Evolutionary conservation across 2,888 invertebrate genomes (phyloP), one percentile per base, ranked within the genome.

Genomic region (Charanyca ferruginea): DNA sequence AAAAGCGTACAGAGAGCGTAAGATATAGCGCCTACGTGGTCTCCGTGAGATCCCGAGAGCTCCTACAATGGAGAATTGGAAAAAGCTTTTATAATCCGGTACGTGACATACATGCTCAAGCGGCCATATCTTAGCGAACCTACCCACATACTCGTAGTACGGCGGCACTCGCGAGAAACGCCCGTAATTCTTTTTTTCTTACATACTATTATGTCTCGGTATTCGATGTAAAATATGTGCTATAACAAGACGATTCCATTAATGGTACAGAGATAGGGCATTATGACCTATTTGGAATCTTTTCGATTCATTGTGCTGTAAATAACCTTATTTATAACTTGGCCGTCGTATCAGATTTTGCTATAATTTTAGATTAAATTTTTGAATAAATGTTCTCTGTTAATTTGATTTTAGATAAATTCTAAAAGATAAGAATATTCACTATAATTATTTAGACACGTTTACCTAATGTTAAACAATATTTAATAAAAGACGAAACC

Each of bases 21-120:
- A 95, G 95, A 95, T 95, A 95, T 95, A 91, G 94, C 94, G 91
- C 92, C 93, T 94, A 95, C 95, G 95, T 95, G 95, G 94, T 92
- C 92, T 90, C 91, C 89, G 90, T 84, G 91, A 90, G 90, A 90
- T 90, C 92, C 89, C 90, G 86, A 85, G 91, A 88, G 90, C 91
- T 91, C 87, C 90, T 89, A 91, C 94, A 92, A 93, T 93, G 91
- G 95, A 93, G 95, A 95, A 95, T 95, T 95, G 95, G 95, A 95
- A 95, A 95, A 95, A 94, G 95, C 95, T 95, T 95, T 95, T 95
- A 95, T 95, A 95, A 95, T 95, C 95, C 94, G 86, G 91, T 85
- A 91, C 95, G 95, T 95, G 95, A 94, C 93, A 91, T 89, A 94
- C 95, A 95, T 95, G 93, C 88, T 83, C 89, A 92, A 93, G 86